phyloP scores from a whole-genome alignment of 2,113 vertebrate species.

The Tor tambroides region DNA sequence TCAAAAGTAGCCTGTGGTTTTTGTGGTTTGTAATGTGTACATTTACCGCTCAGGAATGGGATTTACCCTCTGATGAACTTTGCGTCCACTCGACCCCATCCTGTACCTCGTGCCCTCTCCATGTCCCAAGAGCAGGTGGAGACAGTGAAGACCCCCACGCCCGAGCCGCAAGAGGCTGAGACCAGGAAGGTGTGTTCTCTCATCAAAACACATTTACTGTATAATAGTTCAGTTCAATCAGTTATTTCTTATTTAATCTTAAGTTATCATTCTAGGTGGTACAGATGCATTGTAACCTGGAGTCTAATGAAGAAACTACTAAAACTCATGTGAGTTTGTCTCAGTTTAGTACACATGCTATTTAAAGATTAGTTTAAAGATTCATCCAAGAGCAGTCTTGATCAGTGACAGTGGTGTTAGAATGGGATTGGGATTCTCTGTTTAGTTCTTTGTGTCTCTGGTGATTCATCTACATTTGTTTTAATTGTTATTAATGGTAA shows the following conservation, averaged over 20 bases:
- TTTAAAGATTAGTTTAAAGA: not conserved
- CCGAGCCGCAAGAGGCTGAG: conserved; percentile 91
- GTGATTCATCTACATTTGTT: not conserved
- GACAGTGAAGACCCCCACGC: conserved; percentile 89
- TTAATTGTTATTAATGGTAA: not conserved
- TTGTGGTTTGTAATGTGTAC: not conserved
- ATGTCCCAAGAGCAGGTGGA: conserved; percentile 90
- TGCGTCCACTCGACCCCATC: conserved; percentile 83
- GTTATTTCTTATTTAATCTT: not conserved
- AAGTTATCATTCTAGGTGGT: conserved; percentile 78
- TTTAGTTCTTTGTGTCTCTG: not conserved
- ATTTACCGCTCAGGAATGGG: conserved; percentile 81
- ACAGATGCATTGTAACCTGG: conserved; percentile 95
- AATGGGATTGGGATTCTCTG: not conserved
- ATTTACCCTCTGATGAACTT: conserved; percentile 98
- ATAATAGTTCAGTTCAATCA: not conserved
- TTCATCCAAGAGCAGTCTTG: not conserved
- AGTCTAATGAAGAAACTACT: conserved; percentile 88
- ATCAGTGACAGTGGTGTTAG: not conserved
- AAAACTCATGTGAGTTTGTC: conserved; percentile 88
- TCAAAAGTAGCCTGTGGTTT: not conserved
- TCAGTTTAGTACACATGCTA: not conserved
- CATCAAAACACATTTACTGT: not conserved
- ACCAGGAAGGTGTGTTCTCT: conserved; percentile 83
- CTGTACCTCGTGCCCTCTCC: conserved; percentile 83